Percentiles rank a stretch among this genome's conserved stretches.
Evolutionary conservation across 2,797 vertebrate genomes (phyloP).

Genomic region (Remorina albescens): DNA sequence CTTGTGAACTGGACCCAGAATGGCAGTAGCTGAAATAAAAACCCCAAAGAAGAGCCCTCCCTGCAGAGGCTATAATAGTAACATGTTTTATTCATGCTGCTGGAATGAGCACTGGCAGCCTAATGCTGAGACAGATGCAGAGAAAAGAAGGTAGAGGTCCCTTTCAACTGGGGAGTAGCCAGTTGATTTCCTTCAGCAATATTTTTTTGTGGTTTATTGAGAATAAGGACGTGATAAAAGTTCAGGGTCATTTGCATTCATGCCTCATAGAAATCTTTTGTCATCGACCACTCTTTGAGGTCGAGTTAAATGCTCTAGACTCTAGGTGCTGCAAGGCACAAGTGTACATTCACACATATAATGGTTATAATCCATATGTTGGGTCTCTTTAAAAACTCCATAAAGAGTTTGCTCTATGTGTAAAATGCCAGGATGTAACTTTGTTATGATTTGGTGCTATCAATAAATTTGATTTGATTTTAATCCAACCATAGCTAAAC

Average conservation of each 20-base stretch:
- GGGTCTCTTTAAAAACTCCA: too few species aligned
- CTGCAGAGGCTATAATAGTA: slow-evolving; percentile 29
- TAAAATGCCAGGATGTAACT: too few species aligned
- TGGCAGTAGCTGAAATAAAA: slow-evolving; percentile 58
- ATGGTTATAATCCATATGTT: too few species aligned
- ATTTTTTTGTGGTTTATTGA: not conserved
- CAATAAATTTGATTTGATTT: too few species aligned
- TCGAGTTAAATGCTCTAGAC: slow-evolving; percentile 14
- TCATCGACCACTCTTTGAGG: slow-evolving; percentile 32
- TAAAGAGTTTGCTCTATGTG: too few species aligned
- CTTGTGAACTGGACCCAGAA: slow-evolving; percentile 15
- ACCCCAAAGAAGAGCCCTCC: slow-evolving; percentile 9
- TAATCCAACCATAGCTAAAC: not conserved
- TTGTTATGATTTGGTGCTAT: too few species aligned
- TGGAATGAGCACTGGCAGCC: slow-evolving; percentile 22
- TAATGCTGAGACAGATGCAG: slow-evolving; percentile 22
- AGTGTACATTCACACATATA: not conserved
- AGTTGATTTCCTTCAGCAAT: not conserved
- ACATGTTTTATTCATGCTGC: slow-evolving; percentile 67
- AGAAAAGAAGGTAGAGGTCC: not conserved
- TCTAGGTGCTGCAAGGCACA: slow-evolving; percentile 11
- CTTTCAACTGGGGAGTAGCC: slow-evolving; percentile 8
- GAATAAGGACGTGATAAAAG: slow-evolving; percentile 6
- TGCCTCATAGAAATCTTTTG: not conserved
- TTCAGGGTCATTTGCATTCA: not conserved